Percentiles rank a stretch among this genome's conserved stretches.
phyloP scores from a whole-genome alignment of 2,113 vertebrate genomes.

The Chrysemys picta region DNA sequence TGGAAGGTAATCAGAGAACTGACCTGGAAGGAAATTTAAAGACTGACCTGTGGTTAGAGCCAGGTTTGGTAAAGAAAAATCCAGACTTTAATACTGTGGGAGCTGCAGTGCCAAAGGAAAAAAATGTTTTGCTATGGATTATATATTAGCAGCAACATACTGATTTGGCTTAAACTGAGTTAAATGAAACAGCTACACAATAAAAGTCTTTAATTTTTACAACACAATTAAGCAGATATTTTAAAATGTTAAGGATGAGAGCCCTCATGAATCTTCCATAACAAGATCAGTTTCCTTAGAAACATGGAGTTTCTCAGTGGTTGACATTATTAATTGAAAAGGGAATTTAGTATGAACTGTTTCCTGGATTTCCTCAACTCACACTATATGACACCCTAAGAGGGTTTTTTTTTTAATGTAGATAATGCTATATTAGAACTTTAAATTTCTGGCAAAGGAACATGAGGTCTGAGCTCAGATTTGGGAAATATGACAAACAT shows the following conservation, averaged over 20 bases:
- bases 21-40: not conserved
- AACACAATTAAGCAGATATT: not conserved
- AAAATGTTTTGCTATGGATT: not conserved
- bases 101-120: not conserved
- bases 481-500: not conserved
- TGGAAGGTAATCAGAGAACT: not conserved
- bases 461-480: not conserved
- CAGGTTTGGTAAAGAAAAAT: not conserved
- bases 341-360: not conserved
- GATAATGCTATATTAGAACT: not conserved
- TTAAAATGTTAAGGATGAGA: not conserved
- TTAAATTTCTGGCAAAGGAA: not conserved
- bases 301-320: not conserved
- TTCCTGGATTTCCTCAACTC: not conserved
- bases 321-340: not conserved
- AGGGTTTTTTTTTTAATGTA: not conserved
- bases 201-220: not conserved
- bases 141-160: not conserved
- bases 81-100: fast-evolving
- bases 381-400: not conserved
- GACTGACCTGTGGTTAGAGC: not conserved
- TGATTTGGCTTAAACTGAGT: not conserved
- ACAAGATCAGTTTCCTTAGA: not conserved
- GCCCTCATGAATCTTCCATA: not conserved
- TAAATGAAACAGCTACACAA: not conserved